These are phyloP conservation scores for Ypsolopha scabrella DNA, from an alignment of 2,888 invertebrate genomes.

Conservation along the genomic window DNA sequence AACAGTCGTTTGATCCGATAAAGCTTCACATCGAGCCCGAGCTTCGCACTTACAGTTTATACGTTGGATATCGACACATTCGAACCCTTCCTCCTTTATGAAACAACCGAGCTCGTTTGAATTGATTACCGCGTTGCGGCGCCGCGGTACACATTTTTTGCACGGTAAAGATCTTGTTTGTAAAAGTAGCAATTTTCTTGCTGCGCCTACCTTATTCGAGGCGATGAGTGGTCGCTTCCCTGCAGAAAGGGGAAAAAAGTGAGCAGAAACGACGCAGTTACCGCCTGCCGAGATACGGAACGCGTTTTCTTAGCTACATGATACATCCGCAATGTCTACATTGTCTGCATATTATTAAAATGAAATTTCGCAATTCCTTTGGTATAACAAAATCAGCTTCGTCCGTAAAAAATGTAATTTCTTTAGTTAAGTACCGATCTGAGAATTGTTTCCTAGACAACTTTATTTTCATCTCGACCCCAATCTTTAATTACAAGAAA, in stretches of 20 bases:
- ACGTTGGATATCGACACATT: constrained; percentile 31
- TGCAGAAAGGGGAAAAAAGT: constrained; percentile 40
- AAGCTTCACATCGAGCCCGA: constrained; percentile 31
- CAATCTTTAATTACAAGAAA: too few species aligned
- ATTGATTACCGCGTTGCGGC: constrained; percentile 42
- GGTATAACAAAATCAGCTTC: not conserved
- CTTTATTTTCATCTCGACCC: too few species aligned
- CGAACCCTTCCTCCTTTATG: constrained; percentile 33
- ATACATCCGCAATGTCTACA: not conserved
- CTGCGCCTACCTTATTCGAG: constrained; percentile 36
- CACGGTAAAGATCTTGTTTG: constrained; percentile 42
- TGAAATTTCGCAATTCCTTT: not conserved
- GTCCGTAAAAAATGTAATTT: too few species aligned
- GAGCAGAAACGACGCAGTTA: constrained; percentile 25
- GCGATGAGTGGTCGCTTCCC: constrained; percentile 29
- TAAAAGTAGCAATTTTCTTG: constrained; percentile 52
- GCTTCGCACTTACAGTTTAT: constrained; percentile 22
- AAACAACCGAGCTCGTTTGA: constrained; percentile 50
- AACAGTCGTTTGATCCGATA: constrained; percentile 45
- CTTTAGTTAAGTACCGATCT: too few species aligned
- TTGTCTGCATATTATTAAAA: not conserved
- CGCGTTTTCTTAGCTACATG: constrained; percentile 13
- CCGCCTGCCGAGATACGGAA: constrained; percentile 34
- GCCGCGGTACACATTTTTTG: constrained; percentile 39
- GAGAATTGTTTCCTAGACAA: too few species aligned